Evolutionary conservation across 2,888 invertebrate genomes (phyloP).

Genomic region (Pterobdella sp.): DNA sequence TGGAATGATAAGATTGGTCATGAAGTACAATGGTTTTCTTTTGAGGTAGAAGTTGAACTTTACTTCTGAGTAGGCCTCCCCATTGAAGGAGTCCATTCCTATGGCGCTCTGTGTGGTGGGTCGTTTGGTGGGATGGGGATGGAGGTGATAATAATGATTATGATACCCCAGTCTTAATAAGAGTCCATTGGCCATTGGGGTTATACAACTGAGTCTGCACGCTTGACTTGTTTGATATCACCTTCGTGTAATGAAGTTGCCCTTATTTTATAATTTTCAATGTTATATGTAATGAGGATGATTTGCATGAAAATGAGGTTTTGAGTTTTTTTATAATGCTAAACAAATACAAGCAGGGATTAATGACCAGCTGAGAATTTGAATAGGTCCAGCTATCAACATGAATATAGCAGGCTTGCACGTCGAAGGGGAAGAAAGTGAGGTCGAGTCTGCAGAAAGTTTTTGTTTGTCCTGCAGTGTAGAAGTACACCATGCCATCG

Average conservation of each 20-base stretch:
- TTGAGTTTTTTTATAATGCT: no score
- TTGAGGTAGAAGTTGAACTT: conserved; percentile 29
- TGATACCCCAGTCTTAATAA: conserved; percentile 35
- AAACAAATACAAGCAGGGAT: no score
- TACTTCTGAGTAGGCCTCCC: conserved; percentile 21
- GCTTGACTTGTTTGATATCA: background rate
- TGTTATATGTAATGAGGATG: no score
- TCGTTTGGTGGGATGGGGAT: background rate
- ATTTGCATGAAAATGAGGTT: background rate
- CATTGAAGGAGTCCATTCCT: conserved; percentile 17
- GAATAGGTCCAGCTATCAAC: conserved; percentile 30
- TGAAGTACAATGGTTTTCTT: conserved; percentile 40
- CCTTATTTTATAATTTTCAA: no score
- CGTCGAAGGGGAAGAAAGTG: conserved; percentile 31
- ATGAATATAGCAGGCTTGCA: conserved; percentile 27
- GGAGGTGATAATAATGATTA: background rate
- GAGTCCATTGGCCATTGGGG: conserved; percentile 41
- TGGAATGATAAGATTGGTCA: conserved; percentile 42
- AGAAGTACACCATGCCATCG: conserved; percentile 26
- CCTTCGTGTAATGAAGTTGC: no score
- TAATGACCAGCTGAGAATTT: background rate
- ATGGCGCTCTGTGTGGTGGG: background rate
- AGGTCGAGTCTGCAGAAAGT: conserved; percentile 27
- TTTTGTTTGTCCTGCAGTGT: conserved; percentile 26
- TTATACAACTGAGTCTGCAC: conserved; percentile 31